Percentiles rank a stretch among this genome's conserved stretches.
Evolutionary conservation across 2,888 invertebrate genomes (phyloP).

Genomic region (Drosophila pegasa): DNA sequence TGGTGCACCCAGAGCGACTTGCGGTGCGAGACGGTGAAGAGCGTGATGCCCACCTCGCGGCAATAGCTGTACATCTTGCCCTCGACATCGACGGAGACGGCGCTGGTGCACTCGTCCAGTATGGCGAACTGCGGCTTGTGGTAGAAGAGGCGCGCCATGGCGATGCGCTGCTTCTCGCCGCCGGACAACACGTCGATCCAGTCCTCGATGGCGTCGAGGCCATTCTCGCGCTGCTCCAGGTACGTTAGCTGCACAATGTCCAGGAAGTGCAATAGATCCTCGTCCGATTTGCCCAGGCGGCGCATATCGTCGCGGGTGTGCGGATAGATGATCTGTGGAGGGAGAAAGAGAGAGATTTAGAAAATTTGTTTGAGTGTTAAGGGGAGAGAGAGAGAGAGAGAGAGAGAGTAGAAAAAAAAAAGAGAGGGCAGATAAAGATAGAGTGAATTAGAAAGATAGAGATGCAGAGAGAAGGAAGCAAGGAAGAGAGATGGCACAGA

Average conservation of each 20-base stretch:
- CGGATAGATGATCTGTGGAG: slow-evolving; percentile 92
- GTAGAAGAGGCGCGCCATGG: slow-evolving; percentile 99
- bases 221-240: slow-evolving; percentile 93
- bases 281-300: slow-evolving; percentile 91
- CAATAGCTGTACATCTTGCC: slow-evolving; percentile 98
- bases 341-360: not conserved
- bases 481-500: not conserved
- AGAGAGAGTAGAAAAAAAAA: too few relatives aligned
- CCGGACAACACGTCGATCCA: slow-evolving; percentile 99
- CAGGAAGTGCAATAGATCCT: slow-evolving; percentile 90
- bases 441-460: too few relatives aligned
- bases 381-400: slow-evolving; percentile 44
- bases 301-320: slow-evolving; percentile 95
- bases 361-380: not conserved
- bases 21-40: slow-evolving; percentile 98
- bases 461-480: too few relatives aligned
- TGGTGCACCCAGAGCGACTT: slow-evolving; percentile 99
- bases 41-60: slow-evolving; percentile 92
- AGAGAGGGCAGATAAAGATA: not conserved
- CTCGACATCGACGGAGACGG: slow-evolving; percentile 99
- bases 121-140: slow-evolving; percentile 99
- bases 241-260: slow-evolving; percentile 94
- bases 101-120: slow-evolving; percentile 99
- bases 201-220: slow-evolving; percentile 96
- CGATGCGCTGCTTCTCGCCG: slow-evolving; percentile 99